Conservation (phyloP, 2,888 invertebrate genomes). For the Vanessa cardui region DNA sequence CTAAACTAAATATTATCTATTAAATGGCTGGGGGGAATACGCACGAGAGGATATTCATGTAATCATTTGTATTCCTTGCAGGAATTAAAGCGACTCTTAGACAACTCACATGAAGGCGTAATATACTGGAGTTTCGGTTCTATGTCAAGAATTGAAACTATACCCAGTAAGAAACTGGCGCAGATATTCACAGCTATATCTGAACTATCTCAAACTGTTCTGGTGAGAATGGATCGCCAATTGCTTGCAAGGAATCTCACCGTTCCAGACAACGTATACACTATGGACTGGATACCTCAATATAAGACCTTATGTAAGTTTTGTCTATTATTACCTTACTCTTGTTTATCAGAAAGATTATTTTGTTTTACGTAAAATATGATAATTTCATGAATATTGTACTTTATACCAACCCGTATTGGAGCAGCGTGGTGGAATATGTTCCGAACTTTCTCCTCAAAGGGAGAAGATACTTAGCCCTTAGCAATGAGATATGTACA, state of each 20-base stretch:
- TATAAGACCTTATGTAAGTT: conserved; percentile 79
- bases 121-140: conserved; percentile 84
- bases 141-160: conserved; percentile 81
- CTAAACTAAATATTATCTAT: conserved; percentile 57
- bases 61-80: conserved; percentile 16
- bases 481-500: too few relatives aligned
- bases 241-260: conserved; percentile 72
- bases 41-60: background rate
- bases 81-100: conserved; percentile 54
- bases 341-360: background rate
- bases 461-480: too few relatives aligned
- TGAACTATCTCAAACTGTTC: conserved; percentile 76
- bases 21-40: background rate
- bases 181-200: conserved; percentile 78
- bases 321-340: background rate
- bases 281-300: conserved; percentile 82
- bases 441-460: too few relatives aligned
- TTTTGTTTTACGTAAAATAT: background rate
- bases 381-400: too few relatives aligned
- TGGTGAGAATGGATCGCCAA: conserved; percentile 80
- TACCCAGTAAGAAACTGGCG: conserved; percentile 70
- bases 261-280: conserved; percentile 75
- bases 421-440: too few relatives aligned
- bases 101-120: conserved; percentile 74
- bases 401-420: too few relatives aligned